phyloP scores from a whole-genome alignment of 2,888 invertebrate species.

The Bedellia somnulentella region DNA sequence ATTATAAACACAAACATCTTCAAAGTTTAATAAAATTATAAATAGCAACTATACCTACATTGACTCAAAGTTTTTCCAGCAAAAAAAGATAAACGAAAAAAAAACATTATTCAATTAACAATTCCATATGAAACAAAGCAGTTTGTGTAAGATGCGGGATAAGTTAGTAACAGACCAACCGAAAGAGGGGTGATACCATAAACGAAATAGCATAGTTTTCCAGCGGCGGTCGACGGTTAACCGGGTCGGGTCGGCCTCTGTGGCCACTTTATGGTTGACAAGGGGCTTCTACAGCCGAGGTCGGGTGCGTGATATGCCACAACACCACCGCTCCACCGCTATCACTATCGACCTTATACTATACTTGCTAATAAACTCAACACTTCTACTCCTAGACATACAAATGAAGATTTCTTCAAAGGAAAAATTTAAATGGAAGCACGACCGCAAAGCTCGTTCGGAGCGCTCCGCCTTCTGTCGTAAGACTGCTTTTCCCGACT shows the following conservation, averaged over 20 bases:
- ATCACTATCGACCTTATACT: conserved; percentile 6
- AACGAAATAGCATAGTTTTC: conserved; percentile 57
- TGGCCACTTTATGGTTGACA: conserved; percentile 56
- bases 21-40: too few relatives aligned
- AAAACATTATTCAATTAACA: too few relatives aligned
- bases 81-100: too few relatives aligned
- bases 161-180: too few relatives aligned
- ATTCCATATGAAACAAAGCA: too few relatives aligned
- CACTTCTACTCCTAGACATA: conserved; percentile 17
- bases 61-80: too few relatives aligned
- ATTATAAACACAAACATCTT: too few relatives aligned
- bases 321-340: background rate
- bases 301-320: conserved; percentile 19
- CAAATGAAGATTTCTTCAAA: conserved; percentile 52
- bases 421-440: conserved; percentile 51
- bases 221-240: conserved; percentile 19
- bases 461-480: conserved; percentile 40
- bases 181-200: conserved; percentile 50
- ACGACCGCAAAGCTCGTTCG: conserved; percentile 28
- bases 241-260: conserved; percentile 29
- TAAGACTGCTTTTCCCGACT: conserved; percentile 53
- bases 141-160: too few relatives aligned
- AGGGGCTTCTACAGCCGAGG: conserved; percentile 46
- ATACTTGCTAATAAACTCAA: background rate
- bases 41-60: too few relatives aligned